phyloP scores from a whole-genome alignment of 2,113 vertebrate genomes.

The Tricholaema leucomelas region DNA sequence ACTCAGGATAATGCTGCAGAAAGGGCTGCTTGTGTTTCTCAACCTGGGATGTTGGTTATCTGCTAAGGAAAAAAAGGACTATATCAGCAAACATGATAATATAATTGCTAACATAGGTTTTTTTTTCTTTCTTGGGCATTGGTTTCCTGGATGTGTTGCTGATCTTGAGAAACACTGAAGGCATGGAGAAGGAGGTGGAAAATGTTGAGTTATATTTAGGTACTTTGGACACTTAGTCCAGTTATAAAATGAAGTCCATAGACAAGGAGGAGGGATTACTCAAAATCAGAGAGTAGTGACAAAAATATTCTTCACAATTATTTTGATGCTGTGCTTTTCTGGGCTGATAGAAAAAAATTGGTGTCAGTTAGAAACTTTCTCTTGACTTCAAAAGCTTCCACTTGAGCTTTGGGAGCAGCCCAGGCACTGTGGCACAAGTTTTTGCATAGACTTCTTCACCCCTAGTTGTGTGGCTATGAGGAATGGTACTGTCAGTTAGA shows the following conservation, averaged over 20 bases:
- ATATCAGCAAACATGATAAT: not conserved
- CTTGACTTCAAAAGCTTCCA: not conserved
- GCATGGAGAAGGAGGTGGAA: not conserved
- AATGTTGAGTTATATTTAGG: not conserved
- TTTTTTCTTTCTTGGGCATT: not conserved
- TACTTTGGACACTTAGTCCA: not conserved
- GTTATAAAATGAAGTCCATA: not conserved
- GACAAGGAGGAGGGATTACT: not conserved
- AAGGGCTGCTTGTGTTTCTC: not conserved
- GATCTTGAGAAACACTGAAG: not conserved
- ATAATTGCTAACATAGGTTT: not conserved
- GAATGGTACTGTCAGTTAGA: not conserved
- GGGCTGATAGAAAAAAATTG: not conserved
- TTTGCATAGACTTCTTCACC: not conserved
- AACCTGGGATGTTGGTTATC: not conserved
- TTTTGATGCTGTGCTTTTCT: not conserved
- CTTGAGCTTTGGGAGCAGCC: not conserved
- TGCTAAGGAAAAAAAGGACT: not conserved
- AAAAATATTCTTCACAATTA: not conserved
- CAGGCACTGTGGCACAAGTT: not conserved
- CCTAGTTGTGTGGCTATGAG: not conserved
- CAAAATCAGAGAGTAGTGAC: not conserved
- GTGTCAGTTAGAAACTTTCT: not conserved
- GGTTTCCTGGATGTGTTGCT: not conserved
- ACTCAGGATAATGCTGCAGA: not conserved